These are phyloP conservation scores for Sinohyriopsis cumingii DNA, from an alignment of 2,888 invertebrate genomes.

Conservation along the genomic window DNA sequence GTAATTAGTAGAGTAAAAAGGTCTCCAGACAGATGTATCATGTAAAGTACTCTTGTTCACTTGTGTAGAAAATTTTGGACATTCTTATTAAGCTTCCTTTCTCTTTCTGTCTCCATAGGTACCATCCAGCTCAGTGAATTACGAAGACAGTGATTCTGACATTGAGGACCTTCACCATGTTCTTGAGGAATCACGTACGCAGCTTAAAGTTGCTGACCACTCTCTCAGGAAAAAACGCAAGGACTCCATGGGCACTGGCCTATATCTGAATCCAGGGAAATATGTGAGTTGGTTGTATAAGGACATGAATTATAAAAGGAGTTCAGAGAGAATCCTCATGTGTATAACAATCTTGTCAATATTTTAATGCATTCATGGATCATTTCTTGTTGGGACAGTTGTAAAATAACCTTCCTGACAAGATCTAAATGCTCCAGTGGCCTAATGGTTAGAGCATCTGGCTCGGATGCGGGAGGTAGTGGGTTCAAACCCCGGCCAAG, in stretches of 20 bases:
- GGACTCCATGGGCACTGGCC: constrained; percentile 63
- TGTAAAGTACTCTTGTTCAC: too few relatives aligned
- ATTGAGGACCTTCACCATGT: constrained; percentile 79
- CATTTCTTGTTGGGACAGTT: neutral
- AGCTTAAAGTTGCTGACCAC: constrained; percentile 77
- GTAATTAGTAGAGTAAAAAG: too few relatives aligned
- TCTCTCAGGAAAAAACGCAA: constrained; percentile 62
- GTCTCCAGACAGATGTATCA: too few relatives aligned
- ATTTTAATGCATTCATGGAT: neutral
- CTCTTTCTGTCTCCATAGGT: constrained; percentile 17
- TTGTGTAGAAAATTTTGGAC: neutral
- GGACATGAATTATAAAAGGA: neutral
- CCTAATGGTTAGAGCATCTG: too few relatives aligned
- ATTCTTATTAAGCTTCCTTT: neutral
- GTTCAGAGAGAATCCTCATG: too few relatives aligned
- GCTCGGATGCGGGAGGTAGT: too few relatives aligned
- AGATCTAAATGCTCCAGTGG: too few relatives aligned
- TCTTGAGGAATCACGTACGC: constrained; percentile 78
- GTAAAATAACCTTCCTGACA: too few relatives aligned
- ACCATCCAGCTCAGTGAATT: constrained; percentile 35
- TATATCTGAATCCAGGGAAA: constrained; percentile 65
- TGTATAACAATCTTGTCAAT: neutral
- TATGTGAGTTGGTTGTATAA: constrained; percentile 59
- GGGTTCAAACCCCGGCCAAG: too few relatives aligned
- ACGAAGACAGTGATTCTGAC: constrained; percentile 78